Evolutionary conservation across 2,113 vertebrate genomes (phyloP), one percentile per base, ranked within the genome.

Genomic region (Corvus hawaiiensis): DNA sequence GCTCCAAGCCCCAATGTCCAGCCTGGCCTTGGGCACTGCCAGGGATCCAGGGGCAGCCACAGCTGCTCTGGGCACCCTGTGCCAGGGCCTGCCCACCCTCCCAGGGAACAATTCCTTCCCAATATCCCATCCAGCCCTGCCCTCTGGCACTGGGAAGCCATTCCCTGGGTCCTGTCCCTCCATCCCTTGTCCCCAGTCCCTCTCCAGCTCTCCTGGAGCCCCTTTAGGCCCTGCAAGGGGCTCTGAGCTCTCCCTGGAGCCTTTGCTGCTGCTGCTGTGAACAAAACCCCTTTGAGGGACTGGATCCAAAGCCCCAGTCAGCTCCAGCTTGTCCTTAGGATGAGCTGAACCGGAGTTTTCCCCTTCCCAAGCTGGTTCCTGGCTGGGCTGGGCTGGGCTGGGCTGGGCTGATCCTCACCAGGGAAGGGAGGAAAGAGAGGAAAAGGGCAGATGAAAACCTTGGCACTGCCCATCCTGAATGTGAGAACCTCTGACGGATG

Each of bases 201-300:
- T 46, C 48, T 46, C 12, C 48, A 71, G 28, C 48, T 62, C 33
- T 62, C 48, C 20, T 54, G 74, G 48, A 52, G 46, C 37, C 18
- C 22, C 27, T 44, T 52, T 0, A 6, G 17, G 21, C 35, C 0
- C 71, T 66, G 61, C 2, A 2, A 75, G 24, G 7, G 11, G 59
- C 16, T 66, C 71, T 26, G 10, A 67, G 37, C 9, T 68, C 21
- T 61, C 62, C 37, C 46, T 35, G 33, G 54, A 61, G 11, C 27
- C 27, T 32, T 28, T 54, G n/a, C 39, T 55, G 15, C 39, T 55
- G 14, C 52, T 62, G 43, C 51, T 61, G 20, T 13, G 74, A 85
- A 55, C 1, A 12, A 55, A 79, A 48, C 11, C 15, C 15, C 43
- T 74, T 13, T 6, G 28, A 61, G 28, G 16, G 20, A 8, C 33